A percentile compares a stretch with the other conserved stretches of the same genome.
phyloP scores from a whole-genome alignment of 2,888 invertebrate genomes.

The Malthinus flaveolus region DNA sequence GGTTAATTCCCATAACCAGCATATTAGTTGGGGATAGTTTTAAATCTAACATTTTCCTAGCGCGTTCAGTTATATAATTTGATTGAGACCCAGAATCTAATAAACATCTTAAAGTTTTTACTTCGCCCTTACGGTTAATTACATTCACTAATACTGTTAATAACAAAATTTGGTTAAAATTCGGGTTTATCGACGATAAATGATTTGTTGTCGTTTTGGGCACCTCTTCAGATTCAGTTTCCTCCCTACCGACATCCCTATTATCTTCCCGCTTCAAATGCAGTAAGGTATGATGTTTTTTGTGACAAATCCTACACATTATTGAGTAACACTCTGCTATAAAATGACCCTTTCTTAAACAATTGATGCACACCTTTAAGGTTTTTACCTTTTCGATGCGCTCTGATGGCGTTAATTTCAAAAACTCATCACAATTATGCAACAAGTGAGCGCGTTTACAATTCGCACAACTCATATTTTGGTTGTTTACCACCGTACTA shows the following conservation, averaged over 20 bases:
- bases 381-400: not conserved
- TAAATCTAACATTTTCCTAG: not conserved
- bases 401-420: not conserved
- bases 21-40: not conserved
- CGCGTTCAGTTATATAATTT: not conserved
- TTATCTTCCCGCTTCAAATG: too few species aligned
- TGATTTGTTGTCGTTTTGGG: not conserved
- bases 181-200: too few species aligned
- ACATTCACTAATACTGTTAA: not conserved
- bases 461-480: not conserved
- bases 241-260: too few species aligned
- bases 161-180: not conserved
- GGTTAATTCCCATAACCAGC: not conserved
- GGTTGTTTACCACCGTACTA: too few species aligned
- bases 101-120: not conserved
- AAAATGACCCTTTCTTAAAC: not conserved
- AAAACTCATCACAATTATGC: not conserved
- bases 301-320: not conserved
- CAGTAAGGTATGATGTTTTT: not conserved
- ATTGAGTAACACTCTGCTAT: not conserved
- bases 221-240: not conserved
- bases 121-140: not conserved
- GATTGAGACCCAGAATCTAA: slow-evolving; percentile 10
- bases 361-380: not conserved
- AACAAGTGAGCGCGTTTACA: not conserved